A percentile compares a stretch with the other conserved stretches of the same genome.
phyloP scores from a whole-genome alignment of 2,797 vertebrate genomes.

The Lacerta agilis region DNA sequence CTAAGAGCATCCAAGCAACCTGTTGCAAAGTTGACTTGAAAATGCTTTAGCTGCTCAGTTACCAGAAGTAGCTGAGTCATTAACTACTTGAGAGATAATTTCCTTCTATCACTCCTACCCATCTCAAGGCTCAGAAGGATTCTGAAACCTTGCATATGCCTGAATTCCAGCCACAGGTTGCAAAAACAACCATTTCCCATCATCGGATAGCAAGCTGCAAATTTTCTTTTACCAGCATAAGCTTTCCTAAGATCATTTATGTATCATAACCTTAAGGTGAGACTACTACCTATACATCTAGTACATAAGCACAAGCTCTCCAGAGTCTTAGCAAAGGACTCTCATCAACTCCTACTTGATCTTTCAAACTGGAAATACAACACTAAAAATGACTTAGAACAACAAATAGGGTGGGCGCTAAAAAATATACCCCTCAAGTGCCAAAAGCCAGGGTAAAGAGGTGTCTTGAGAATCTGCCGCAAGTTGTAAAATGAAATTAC shows the following conservation, averaged over 20 bases:
- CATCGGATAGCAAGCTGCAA: background rate
- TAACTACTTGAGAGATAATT: background rate
- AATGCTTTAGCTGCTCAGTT: background rate
- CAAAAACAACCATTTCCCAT: background rate
- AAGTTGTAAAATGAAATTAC: too few species aligned
- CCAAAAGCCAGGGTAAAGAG: too few species aligned
- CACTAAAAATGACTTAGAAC: too few species aligned
- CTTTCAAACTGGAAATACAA: background rate
- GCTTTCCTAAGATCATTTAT: background rate
- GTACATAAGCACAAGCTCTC: background rate
- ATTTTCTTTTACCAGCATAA: background rate
- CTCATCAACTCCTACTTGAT: background rate
- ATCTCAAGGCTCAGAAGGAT: background rate
- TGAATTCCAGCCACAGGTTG: background rate
- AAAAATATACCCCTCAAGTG: too few species aligned
- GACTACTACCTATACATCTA: background rate
- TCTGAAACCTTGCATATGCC: background rate
- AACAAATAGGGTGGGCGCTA: too few species aligned
- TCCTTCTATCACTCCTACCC: background rate
- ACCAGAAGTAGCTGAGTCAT: background rate
- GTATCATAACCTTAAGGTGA: background rate
- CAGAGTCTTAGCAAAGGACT: background rate
- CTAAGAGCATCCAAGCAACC: background rate
- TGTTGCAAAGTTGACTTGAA: background rate
- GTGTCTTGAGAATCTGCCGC: too few species aligned